Conservation (phyloP, 2,797 vertebrate genomes). For the Urophycis tenuis region DNA sequence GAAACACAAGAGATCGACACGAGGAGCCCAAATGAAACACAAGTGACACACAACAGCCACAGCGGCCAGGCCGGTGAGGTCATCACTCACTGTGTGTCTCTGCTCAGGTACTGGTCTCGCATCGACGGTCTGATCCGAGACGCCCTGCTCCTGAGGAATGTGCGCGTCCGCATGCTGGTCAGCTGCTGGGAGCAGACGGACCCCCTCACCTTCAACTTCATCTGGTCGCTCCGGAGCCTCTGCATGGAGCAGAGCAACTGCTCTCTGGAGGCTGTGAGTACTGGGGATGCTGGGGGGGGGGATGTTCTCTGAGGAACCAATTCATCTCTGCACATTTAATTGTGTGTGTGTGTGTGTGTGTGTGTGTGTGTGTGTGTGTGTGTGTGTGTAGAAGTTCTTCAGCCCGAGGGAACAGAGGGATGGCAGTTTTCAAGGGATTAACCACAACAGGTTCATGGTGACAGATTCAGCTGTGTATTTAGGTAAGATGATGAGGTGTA, state of each 20-base stretch:
- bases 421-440: constrained; percentile 73
- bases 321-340: no score
- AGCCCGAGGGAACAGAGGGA: constrained; percentile 76
- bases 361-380: constrained; percentile 19
- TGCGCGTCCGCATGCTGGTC: constrained; percentile 86
- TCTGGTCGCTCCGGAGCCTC: constrained; percentile 90
- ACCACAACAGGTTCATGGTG: constrained; percentile 93
- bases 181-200: constrained; percentile 90
- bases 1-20: no score
- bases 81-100: neutral
- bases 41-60: neutral
- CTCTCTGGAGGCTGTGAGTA: constrained; percentile 89
- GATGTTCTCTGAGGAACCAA: neutral
- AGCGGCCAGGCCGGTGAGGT: neutral
- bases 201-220: constrained; percentile 89
- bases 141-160: constrained; percentile 81
- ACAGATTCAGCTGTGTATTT: constrained; percentile 87
- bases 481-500: constrained; percentile 67
- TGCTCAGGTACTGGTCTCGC: constrained; percentile 88
- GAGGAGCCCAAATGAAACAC: no score
- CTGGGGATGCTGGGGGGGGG: no score
- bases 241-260: constrained; percentile 87
- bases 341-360: constrained; percentile 27
- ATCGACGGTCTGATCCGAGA: constrained; percentile 88
- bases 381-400: constrained; percentile 82